phyloP scores from a whole-genome alignment of 2,113 vertebrate genomes.

The Pelecanus crispus region DNA sequence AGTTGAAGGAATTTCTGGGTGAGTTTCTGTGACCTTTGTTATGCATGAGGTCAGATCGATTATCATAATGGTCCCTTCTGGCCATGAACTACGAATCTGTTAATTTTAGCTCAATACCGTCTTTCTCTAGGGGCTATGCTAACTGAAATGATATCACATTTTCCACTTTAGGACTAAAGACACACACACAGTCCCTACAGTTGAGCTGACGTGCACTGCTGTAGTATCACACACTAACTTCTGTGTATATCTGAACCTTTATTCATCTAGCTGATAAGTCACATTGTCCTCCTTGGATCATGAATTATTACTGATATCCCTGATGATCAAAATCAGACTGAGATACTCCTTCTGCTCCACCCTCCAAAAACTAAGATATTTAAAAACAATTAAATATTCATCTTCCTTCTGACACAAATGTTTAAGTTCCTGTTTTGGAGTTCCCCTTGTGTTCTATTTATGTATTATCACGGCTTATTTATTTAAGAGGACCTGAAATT shows the following conservation, averaged over 20 bases:
- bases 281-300: background rate
- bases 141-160: conserved; percentile 55
- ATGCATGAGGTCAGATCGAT: conserved; percentile 44
- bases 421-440: background rate
- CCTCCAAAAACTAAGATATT: background rate
- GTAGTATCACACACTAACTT: background rate
- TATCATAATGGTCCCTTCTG: conserved; percentile 60
- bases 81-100: conserved; percentile 35
- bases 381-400: background rate
- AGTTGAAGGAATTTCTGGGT: conserved; percentile 19
- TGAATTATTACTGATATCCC: background rate
- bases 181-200: background rate
- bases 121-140: conserved; percentile 30
- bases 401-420: background rate
- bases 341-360: background rate
- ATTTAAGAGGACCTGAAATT: background rate
- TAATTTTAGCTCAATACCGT: conserved; percentile 63
- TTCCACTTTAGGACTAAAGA: conserved; percentile 34
- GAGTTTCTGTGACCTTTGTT: conserved; percentile 33
- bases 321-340: background rate
- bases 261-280: background rate
- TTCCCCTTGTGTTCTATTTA: background rate
- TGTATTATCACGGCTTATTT: background rate
- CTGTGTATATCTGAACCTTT: background rate
- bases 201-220: background rate